These are phyloP conservation scores for Spilosoma lubricipeda DNA, from an alignment of 2,888 invertebrate genomes.

Conservation along the genomic window DNA sequence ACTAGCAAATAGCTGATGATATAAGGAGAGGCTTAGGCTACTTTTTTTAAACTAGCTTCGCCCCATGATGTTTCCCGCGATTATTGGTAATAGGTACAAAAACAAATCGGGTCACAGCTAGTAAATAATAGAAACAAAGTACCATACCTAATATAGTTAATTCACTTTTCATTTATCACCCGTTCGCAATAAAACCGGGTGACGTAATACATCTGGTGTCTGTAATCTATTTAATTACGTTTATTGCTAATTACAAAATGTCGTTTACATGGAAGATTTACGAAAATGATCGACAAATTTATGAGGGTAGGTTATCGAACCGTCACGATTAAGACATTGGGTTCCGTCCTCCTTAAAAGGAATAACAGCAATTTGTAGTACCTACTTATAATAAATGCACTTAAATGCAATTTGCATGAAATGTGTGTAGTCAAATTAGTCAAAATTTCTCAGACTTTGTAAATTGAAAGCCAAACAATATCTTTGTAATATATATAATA, in stretches of 20 bases:
- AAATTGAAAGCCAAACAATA: background rate
- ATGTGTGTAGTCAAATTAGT: background rate
- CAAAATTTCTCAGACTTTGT: background rate
- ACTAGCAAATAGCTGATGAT: too few relatives aligned
- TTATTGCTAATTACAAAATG: constrained; percentile 52
- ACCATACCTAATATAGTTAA: background rate
- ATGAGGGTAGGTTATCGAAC: constrained; percentile 28
- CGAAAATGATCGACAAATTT: constrained; percentile 51
- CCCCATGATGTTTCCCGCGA: too few relatives aligned
- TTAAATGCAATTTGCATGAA: background rate
- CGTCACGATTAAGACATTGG: constrained; percentile 14
- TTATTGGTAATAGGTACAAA: too few relatives aligned
- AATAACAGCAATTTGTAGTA: background rate
- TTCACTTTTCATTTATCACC: constrained; percentile 18
- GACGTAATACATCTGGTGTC: constrained; percentile 27
- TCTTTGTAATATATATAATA: too few relatives aligned
- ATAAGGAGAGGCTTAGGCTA: too few relatives aligned
- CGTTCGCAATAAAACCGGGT: constrained; percentile 9
- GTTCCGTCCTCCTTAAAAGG: constrained; percentile 28
- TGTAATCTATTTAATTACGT: constrained; percentile 64
- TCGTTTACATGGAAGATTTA: constrained; percentile 58
- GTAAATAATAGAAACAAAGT: background rate
- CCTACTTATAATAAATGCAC: too few relatives aligned
- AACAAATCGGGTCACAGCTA: background rate
- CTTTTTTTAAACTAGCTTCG: too few relatives aligned